These are phyloP conservation scores for Temnothorax nylanderi DNA, from an alignment of 1,140 invertebrate genomes.

Conservation along the genomic window DNA sequence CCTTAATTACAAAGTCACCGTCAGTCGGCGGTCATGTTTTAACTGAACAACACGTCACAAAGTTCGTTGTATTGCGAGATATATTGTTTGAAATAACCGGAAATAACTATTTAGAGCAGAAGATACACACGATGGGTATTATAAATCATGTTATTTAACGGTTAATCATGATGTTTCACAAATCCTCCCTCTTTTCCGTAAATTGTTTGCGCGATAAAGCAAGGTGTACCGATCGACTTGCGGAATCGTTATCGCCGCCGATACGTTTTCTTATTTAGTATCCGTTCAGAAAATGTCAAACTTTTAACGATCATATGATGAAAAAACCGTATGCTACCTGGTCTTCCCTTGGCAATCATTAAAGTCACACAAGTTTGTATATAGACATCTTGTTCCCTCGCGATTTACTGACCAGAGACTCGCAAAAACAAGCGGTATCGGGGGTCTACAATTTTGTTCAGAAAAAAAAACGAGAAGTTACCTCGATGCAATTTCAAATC, in stretches of 20 bases:
- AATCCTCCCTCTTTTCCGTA: conserved; percentile 8
- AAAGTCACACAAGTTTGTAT: conserved; percentile 37
- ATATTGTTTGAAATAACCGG: neutral
- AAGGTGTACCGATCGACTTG: neutral
- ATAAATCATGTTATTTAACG: conserved; percentile 50
- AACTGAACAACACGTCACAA: neutral
- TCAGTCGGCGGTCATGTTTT: neutral
- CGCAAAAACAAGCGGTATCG: neutral
- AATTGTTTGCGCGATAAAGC: neutral
- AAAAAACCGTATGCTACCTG: conserved; percentile 57
- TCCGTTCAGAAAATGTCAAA: conserved; percentile 61
- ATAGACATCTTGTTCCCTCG: conserved; percentile 7
- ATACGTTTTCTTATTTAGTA: conserved; percentile 16
- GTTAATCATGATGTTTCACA: conserved; percentile 19
- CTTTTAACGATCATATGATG: conserved; percentile 68
- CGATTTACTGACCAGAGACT: conserved; percentile 11
- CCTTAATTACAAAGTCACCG: conserved; percentile 45
- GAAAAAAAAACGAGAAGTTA: neutral
- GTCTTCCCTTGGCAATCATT: conserved; percentile 38
- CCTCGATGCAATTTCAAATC: neutral
- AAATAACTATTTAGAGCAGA: neutral
- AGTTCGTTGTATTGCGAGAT: neutral
- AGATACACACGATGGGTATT: neutral
- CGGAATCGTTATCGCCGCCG: conserved; percentile 55
- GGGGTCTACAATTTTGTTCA: conserved; percentile 64